These are phyloP conservation scores for Bungarus multicinctus DNA, from an alignment of 2,113 vertebrate genomes.

Conservation along the genomic window DNA sequence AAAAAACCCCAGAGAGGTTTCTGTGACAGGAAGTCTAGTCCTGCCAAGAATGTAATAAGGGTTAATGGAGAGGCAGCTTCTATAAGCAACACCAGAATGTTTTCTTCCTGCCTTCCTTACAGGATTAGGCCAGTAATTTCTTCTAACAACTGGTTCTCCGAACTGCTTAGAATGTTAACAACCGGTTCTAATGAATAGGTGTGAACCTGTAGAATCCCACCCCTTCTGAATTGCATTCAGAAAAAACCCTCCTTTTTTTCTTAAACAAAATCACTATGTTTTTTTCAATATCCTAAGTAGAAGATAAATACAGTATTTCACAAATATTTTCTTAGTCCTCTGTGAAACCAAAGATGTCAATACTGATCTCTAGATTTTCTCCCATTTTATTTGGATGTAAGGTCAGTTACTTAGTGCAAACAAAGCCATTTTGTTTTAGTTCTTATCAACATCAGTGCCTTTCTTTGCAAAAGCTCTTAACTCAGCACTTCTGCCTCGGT, in stretches of 20 bases:
- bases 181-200: too few species aligned
- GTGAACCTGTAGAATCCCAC: too few species aligned
- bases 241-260: conserved; percentile 30
- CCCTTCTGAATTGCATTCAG: conserved; percentile 24
- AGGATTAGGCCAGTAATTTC: too few species aligned
- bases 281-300: not conserved
- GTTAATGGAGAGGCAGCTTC: too few species aligned
- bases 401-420: conserved; percentile 52
- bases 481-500: conserved; percentile 48
- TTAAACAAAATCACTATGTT: conserved; percentile 34
- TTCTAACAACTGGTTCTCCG: too few species aligned
- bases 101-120: too few species aligned
- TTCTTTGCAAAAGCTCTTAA: conserved; percentile 45
- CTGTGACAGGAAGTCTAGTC: too few species aligned
- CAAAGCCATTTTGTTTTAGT: conserved; percentile 48
- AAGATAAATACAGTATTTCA: conserved; percentile 44
- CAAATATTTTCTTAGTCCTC: conserved; percentile 40
- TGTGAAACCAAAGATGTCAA: conserved; percentile 30
- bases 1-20: too few species aligned
- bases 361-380: conserved; percentile 50
- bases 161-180: too few species aligned
- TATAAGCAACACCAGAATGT: too few species aligned
- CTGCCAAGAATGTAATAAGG: too few species aligned
- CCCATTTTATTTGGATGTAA: conserved; percentile 48
- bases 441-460: conserved; percentile 43